These are phyloP conservation scores for Laupala kohalensis DNA, from an alignment of 1,140 invertebrate genomes.

Conservation along the genomic window DNA sequence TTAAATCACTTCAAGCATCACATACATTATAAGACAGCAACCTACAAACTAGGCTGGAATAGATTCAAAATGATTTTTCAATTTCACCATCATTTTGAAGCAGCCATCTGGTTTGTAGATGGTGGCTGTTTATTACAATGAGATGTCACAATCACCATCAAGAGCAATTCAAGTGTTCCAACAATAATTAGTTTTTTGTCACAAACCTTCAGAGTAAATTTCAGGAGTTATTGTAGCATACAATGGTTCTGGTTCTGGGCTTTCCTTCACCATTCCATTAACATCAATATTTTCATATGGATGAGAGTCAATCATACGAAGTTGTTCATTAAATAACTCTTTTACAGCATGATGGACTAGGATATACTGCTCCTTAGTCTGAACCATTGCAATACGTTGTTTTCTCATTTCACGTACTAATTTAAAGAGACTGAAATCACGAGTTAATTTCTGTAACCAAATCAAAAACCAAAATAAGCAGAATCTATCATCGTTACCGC, in stretches of 20 bases:
- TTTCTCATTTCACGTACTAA: constrained; percentile 41
- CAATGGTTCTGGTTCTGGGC: constrained; percentile 19
- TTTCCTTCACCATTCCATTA: constrained; percentile 25
- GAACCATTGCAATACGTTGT: constrained; percentile 48
- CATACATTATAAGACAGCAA: no score
- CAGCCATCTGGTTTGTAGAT: no score
- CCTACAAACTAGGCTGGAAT: no score
- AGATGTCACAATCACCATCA: neutral
- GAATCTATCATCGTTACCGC: no score
- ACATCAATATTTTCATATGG: constrained; percentile 40
- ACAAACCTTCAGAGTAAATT: neutral
- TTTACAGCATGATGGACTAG: constrained; percentile 37
- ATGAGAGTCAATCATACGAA: constrained; percentile 42
- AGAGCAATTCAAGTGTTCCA: neutral
- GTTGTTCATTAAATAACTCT: constrained; percentile 38
- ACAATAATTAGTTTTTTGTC: neutral
- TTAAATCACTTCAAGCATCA: no score
- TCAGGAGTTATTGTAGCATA: constrained; percentile 19
- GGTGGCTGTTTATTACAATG: neutral
- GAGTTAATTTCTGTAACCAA: constrained; percentile 37
- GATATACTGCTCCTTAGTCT: constrained; percentile 42
- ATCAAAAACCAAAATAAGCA: no score
- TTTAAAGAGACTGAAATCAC: constrained; percentile 39
- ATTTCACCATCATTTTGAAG: no score
- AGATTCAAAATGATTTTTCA: no score